Evolutionary conservation across 2,113 vertebrate genomes (phyloP), one percentile per base, ranked within the genome.

Genomic region (Psettodes erumei): DNA sequence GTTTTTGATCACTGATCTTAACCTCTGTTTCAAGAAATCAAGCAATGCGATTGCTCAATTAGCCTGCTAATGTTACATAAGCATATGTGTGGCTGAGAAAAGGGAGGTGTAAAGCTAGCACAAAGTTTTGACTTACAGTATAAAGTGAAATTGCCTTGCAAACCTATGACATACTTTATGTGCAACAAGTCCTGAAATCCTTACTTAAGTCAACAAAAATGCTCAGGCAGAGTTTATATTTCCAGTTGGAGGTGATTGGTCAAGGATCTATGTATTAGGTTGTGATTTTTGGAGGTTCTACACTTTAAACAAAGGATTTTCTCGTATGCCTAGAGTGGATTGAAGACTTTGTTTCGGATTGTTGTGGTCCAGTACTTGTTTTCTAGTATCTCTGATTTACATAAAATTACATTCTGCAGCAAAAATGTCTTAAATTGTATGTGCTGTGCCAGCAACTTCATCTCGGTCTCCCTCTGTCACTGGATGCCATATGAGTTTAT

Each of bases 271-370:
- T 50, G 16, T 13, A 61, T 70, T 28, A 23, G 59, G 10, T 45
- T 50, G 23, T 33, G 4, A 47, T 35, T 73, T n/a, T 65, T 43
- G 61, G 21, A 75, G 42, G 10, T 40, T 16, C 7, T 72, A 48
- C 33, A 27, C 28, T 50, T 59, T 45, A 73, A 67, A 80, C 40
- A 69, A 53, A 67, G 23, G 37, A 51, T 59, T 62, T 47, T 45
- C 12, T 6, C 45, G 32, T 13, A 37, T 33, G 47, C 35, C 56
- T 59, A 75, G 45, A 33, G 33, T 27, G 50, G 37, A 75, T 54
- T 23, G 15, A 25, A 43, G 25, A 23, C 27, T 56, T 42, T 21
- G 4, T 43, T 15, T 16, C 43, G 33, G 18, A 40, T 43, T 43
- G n/a, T 13, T 37, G 18, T 16, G 6, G 35, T 28, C 25, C 25